Evolutionary conservation across 2,113 vertebrate species (phyloP), one percentile per base, ranked within the genome.

Genomic region (Cepphus grylle): DNA sequence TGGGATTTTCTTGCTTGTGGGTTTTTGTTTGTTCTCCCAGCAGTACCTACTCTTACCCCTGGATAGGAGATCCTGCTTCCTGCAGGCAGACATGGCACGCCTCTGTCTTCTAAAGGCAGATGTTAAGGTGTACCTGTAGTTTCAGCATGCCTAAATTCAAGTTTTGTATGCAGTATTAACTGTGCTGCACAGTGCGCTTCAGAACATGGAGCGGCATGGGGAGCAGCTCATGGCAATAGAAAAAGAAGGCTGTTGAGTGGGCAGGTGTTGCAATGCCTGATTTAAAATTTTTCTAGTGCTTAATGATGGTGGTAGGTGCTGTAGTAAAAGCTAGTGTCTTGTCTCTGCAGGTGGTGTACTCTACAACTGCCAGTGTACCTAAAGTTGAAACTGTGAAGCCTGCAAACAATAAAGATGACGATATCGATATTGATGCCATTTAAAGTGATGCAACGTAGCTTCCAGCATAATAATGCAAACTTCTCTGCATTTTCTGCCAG

Each of bases 391-490:
- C 99, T 49, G 98, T 99, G 98, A 99, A 99, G 98, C 97, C 98
- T 55, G 97, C 97, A 90, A 99, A 98, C 95, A 98, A 89, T 65
- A 99, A 99, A 94, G 99, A 99, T 40, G 99, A 99, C 0, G 99
- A 99, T 97, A 99, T 99, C n/a, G 99, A 99, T 97, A 99, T 99
- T 26, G 99, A 99, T 97, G 99, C 99, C 92, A 99, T 99, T 98
- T 99, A 98, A 98, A 97, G 84, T 94, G 95, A 96, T 86, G 96
- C 87, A 89, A 81, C 93, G 36, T 93, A 97, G 98, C 97, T 98
- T 97, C 97, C 98, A 97, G 96, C 96, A 49, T 97, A 93, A 96
- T 81, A 95, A 97, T 97, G 96, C 94, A 97, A 96, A 93, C 67
- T 94, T 94, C 96, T 96, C 92, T 96, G 93, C 95, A 34, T 98